Base-by-base conservation (phyloP, 2,113 vertebrate genomes). In the Boulengeromyrus knoepffleri region DNA sequence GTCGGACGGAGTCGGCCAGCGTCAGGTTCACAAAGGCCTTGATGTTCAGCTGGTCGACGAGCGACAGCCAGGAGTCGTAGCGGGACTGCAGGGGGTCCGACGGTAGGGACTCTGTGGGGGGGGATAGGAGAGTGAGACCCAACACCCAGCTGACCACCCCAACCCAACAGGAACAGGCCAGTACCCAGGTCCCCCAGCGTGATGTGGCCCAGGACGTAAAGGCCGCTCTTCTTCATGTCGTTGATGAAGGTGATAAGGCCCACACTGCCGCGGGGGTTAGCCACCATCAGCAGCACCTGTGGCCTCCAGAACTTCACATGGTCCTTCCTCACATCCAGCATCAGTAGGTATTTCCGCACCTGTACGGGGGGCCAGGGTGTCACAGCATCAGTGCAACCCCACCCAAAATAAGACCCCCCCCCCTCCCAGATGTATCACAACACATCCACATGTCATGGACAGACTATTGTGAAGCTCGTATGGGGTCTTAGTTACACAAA, bases 221-320 rank as follows among this genome's bases (percentile, higher is more conserved):
- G 97, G 56, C 99, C 98, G 0, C 98, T 99, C 92, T 99, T 99
- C 95, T 99, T 99, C 90, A 99, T 97, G 93, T 99, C 98, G 0
- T 99, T 99, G 93, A 98, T 96, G 47, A 99, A 97, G 39, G 97
- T 96, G 1, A 99, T 97, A 89, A 99, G 96, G 90, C 97, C 96
- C 49, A 97, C 89, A 0, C 96, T 97, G 56, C 96, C 95, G 80
- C 98, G 95, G 0, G 98, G 98, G 93, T 99, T 99, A 70, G 98
- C 97, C 84, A 99, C 97, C 96, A 99, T 97, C 88, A 99, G 96
- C 93, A 99, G 95, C 90, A 99, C 93, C 94, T 99, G 98, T 0
- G 98, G 98, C 89, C 98, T 95, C 98, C 98, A 99, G 94, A 99
- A 99, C 93, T 99, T 99, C 74, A 99, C 98, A 0, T 99, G 99